Percentiles rank a stretch among this genome's conserved stretches.
Evolutionary conservation across 2,113 vertebrate species (phyloP).

Genomic region (Anser cygnoides): DNA sequence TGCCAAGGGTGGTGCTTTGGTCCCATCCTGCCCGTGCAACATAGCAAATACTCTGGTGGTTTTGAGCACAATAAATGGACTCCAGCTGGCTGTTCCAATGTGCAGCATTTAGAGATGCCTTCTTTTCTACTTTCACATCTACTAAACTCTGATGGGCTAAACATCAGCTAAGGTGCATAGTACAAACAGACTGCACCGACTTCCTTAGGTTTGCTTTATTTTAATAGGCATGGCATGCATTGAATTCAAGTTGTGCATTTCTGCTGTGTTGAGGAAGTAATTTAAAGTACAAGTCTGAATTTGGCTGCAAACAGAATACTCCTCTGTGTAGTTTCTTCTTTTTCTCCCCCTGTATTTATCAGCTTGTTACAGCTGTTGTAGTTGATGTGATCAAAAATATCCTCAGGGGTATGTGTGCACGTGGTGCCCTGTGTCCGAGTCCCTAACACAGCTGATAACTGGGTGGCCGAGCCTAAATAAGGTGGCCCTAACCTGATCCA

Average conservation of each 20-base stretch:
- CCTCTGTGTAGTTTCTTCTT: not conserved
- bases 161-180: not conserved
- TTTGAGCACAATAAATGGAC: not conserved
- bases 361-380: not conserved
- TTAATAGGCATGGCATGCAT: not conserved
- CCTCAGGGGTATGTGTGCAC: fast-evolving
- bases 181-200: not conserved
- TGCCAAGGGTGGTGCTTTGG: not conserved
- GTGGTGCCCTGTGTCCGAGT: not conserved
- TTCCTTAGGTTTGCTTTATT: not conserved
- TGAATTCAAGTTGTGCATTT: not conserved
- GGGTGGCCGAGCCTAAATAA: not conserved
- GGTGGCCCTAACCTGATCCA: not conserved
- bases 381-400: not conserved
- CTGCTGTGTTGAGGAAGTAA: not conserved
- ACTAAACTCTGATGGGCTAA: not conserved
- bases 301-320: not conserved
- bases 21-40: not conserved
- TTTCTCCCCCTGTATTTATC: not conserved
- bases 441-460: not conserved
- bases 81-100: not conserved
- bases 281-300: not conserved
- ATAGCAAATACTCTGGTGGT: not conserved
- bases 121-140: not conserved
- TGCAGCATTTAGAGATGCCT: not conserved